These are phyloP conservation scores for Mantis religiosa DNA, from an alignment of 2,888 invertebrate species.

Conservation along the genomic window DNA sequence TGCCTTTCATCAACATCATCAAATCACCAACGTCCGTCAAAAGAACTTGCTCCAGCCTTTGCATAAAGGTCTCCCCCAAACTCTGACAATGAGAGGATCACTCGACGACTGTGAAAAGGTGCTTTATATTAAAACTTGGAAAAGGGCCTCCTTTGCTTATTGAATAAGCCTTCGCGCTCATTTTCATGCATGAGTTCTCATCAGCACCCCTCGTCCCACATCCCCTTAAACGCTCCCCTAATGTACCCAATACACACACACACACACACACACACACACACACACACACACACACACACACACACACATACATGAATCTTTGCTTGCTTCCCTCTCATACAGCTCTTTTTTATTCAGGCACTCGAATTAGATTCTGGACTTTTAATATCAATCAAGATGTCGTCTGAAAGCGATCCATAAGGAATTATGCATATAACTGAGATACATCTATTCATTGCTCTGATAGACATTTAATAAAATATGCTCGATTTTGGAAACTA, in stretches of 20 bases:
- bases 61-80: not conserved
- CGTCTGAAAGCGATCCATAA: not conserved
- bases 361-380: not conserved
- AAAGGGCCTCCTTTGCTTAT: slow-evolving; percentile 24
- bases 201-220: not conserved
- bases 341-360: not conserved
- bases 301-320: not conserved
- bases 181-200: slow-evolving; percentile 25
- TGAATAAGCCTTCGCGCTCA: slow-evolving; percentile 23
- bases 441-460: too few species aligned
- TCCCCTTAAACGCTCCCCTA: not conserved
- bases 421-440: not conserved
- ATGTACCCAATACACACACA: not conserved
- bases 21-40: not conserved
- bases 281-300: too few species aligned
- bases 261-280: too few species aligned
- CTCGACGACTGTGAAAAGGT: slow-evolving; percentile 12
- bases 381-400: not conserved
- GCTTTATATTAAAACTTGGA: slow-evolving; percentile 28
- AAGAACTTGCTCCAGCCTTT: not conserved
- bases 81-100: slow-evolving; percentile 7
- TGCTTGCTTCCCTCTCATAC: not conserved
- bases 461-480: too few species aligned
- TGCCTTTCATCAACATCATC: not conserved
- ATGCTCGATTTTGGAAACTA: too few species aligned